Percentiles rank a stretch among this genome's conserved stretches.
Evolutionary conservation across 2,888 invertebrate species (phyloP).

Genomic region (Chrysodeixis includens): DNA sequence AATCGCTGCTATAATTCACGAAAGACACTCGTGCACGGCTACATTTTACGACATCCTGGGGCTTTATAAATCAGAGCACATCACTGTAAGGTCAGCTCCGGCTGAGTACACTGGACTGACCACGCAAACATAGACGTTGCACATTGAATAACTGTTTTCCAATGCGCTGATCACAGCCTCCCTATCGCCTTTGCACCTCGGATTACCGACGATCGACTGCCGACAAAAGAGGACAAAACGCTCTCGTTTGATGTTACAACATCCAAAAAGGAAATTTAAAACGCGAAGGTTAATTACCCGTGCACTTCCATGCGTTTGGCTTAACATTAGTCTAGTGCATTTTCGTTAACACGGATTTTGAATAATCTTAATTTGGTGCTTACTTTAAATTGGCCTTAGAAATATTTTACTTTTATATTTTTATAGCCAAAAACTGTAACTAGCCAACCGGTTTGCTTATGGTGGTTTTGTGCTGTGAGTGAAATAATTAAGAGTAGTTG

Average conservation of each 20-base stretch:
- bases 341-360: conserved; percentile 39
- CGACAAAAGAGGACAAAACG: conserved; percentile 65
- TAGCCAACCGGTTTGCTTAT: conserved; percentile 31
- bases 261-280: conserved; percentile 66
- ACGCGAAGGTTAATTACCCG: conserved; percentile 69
- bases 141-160: conserved; percentile 79
- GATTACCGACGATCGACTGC: conserved; percentile 71
- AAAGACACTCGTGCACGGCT: conserved; percentile 32
- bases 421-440: conserved; percentile 34
- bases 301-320: conserved; percentile 58
- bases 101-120: conserved; percentile 62
- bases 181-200: conserved; percentile 74
- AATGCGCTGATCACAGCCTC: conserved; percentile 73
- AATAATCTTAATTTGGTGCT: conserved; percentile 33
- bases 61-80: conserved; percentile 49
- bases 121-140: conserved; percentile 70
- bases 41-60: conserved; percentile 45
- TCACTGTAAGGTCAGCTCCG: conserved; percentile 52
- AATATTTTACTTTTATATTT: too few species aligned
- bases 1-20: conserved; percentile 44
- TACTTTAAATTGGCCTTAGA: too few species aligned
- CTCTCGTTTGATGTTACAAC: conserved; percentile 71
- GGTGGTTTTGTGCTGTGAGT: conserved; percentile 67
- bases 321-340: conserved; percentile 49
- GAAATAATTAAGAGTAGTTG: conserved; percentile 85